Base-by-base conservation (phyloP, 2,888 invertebrate species). In the Agrochola litura region DNA sequence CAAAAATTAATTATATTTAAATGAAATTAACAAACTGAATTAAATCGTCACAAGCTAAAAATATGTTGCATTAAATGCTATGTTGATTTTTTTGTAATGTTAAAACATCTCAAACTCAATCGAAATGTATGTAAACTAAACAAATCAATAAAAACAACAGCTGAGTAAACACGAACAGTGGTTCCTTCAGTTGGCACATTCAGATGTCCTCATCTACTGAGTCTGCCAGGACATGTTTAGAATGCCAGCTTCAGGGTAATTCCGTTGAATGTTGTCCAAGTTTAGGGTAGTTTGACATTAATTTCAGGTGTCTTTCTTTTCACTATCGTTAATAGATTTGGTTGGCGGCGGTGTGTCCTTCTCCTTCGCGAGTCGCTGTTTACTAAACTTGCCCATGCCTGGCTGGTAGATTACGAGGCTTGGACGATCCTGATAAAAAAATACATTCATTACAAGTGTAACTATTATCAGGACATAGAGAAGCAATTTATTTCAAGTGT, bases 341-440 rank as follows among this genome's bases (percentile, higher is more conserved):
- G 91, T 89, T 69, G 91, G 86, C 25, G 93, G 88, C 72, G 90
- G 90, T 46, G 89, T 81, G 63, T 95, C 96, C 82, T 97, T 97
- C 68, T 96, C 96, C 87, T 97, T 97, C 25, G 97, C 97, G 68
- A 97, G 91, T 69, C 97, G 97, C 88, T 98, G 97, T 92, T 98
- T 98, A 89, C 98, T 97, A 92, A 98, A 98, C 89, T 97, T 97
- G n/a, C 98, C 97, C 98, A 98, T 99, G 41, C 98, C 98, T 0
- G 99, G 99, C 87, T 99, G 98, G 94, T 99, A 99, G 87, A 99
- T 98, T 81, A 98, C 98, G 92, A 99, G 97, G 64, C 99, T 98
- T 43, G 99, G 99, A 63, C 99, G 98, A 95, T 99, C 99, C 98
- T 98, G 89, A 16, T 90, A 52, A 76, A 66, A 81, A 74, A 64